Evolutionary conservation across 2,888 invertebrate species (phyloP).

Genomic region (Drosophila fulvimacula): DNA sequence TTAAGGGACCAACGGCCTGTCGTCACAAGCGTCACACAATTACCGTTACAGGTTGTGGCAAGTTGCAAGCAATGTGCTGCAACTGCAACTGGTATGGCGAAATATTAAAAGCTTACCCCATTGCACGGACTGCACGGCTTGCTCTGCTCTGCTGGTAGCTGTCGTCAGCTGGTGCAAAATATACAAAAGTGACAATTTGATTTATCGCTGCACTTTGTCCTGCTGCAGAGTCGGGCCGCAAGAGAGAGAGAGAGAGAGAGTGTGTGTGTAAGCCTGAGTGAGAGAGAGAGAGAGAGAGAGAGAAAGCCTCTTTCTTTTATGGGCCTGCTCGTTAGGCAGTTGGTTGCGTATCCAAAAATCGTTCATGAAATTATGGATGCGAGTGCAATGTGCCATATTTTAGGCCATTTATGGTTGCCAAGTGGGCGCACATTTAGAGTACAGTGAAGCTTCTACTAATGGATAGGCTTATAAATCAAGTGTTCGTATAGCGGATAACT

Average conservation of each 20-base stretch:
- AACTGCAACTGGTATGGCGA: constrained; percentile 18
- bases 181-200: constrained; percentile 84
- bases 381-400: constrained; percentile 71
- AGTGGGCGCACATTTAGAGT: constrained; percentile 34
- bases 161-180: constrained; percentile 78
- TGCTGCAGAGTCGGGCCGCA: constrained; percentile 5
- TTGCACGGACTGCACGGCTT: constrained; percentile 23
- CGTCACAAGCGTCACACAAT: constrained; percentile 27
- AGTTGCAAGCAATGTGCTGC: constrained; percentile 8
- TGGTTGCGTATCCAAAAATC: constrained; percentile 54
- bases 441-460: constrained; percentile 4
- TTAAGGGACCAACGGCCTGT: constrained; percentile 41
- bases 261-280: not conserved
- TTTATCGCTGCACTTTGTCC: constrained; percentile 83
- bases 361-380: constrained; percentile 67
- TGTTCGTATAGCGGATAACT: not conserved
- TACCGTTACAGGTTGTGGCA: constrained; percentile 21
- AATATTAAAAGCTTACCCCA: constrained; percentile 46
- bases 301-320: constrained; percentile 6
- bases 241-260: not conserved
- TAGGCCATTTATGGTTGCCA: constrained; percentile 61
- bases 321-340: constrained; percentile 42
- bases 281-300: not conserved
- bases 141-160: constrained; percentile 14
- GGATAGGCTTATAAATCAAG: not conserved